Percentiles rank a stretch among this genome's conserved stretches.
These are phyloP conservation scores for Campopleginae sp. DNA, from an alignment of 2,888 invertebrate genomes.

Conservation along the genomic window DNA sequence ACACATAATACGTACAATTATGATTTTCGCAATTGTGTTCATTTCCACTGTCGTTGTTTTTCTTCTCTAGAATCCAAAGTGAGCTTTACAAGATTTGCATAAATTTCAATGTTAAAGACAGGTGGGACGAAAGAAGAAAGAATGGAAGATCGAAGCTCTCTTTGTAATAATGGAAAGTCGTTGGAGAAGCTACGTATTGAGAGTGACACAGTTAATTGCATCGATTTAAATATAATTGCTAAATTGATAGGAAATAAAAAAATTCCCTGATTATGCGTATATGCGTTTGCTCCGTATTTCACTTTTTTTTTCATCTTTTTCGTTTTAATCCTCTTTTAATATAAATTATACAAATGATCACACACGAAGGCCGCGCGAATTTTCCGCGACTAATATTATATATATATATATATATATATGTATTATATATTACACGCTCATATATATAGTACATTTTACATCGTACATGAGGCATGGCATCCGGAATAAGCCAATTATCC, in stretches of 20 bases:
- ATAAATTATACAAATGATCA: slow-evolving; percentile 67
- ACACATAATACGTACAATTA: slow-evolving; percentile 78
- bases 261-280: slow-evolving; percentile 57
- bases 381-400: slow-evolving; percentile 57
- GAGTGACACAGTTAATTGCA: slow-evolving; percentile 13
- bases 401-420: slow-evolving; percentile 47
- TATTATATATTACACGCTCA: slow-evolving; percentile 38
- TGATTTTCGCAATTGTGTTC: slow-evolving; percentile 68
- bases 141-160: not conserved
- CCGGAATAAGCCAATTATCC: not conserved
- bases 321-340: slow-evolving; percentile 32
- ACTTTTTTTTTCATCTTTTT: slow-evolving; percentile 23
- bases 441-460: slow-evolving; percentile 20
- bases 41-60: slow-evolving; percentile 55
- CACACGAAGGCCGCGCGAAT: slow-evolving; percentile 61
- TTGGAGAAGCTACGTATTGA: not conserved
- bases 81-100: slow-evolving; percentile 78
- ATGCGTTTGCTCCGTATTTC: slow-evolving; percentile 47
- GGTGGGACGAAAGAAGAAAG: slow-evolving; percentile 68
- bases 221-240: slow-evolving; percentile 43
- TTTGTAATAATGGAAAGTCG: slow-evolving; percentile 2
- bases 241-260: slow-evolving; percentile 50
- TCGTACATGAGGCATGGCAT: slow-evolving; percentile 1
- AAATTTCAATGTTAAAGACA: slow-evolving; percentile 47
- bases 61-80: slow-evolving; percentile 16